These are phyloP conservation scores for Thryonomys swinderianus DNA, from an alignment of 2,113 vertebrate species.

Conservation along the genomic window DNA sequence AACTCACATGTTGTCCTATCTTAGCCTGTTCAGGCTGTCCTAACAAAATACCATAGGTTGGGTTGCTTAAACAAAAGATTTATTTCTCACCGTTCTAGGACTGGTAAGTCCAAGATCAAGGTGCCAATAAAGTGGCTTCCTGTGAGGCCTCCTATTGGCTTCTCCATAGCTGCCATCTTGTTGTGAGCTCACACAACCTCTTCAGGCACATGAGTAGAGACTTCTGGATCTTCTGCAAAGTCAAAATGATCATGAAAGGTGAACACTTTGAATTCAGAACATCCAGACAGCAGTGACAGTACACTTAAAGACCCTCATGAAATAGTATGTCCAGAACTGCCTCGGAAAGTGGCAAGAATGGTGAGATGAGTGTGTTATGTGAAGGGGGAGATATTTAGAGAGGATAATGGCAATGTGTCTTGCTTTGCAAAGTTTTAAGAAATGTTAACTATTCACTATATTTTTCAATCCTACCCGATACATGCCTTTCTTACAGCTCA, in stretches of 20 bases:
- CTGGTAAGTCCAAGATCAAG: background rate
- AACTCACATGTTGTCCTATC: background rate
- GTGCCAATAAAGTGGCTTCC: background rate
- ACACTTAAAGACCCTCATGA: background rate
- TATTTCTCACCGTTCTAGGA: background rate
- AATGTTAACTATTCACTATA: background rate
- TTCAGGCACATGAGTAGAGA: background rate
- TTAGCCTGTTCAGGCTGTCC: background rate
- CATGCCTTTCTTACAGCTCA: background rate
- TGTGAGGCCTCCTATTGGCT: background rate
- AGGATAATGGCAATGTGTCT: background rate
- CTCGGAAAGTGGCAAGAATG: background rate
- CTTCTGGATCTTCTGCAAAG: background rate
- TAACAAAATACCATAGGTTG: background rate
- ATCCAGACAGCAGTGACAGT: background rate
- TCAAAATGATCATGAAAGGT: background rate
- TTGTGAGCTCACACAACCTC: background rate
- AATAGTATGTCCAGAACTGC: background rate
- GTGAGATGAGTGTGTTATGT: background rate
- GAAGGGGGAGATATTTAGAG: background rate
- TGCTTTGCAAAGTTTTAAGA: background rate
- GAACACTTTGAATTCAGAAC: background rate
- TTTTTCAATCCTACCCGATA: background rate
- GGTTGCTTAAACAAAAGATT: background rate
- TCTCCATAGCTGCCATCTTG: background rate